phyloP scores from a whole-genome alignment of 2,113 vertebrate genomes.

The Tragelaphus strepsiceros region DNA sequence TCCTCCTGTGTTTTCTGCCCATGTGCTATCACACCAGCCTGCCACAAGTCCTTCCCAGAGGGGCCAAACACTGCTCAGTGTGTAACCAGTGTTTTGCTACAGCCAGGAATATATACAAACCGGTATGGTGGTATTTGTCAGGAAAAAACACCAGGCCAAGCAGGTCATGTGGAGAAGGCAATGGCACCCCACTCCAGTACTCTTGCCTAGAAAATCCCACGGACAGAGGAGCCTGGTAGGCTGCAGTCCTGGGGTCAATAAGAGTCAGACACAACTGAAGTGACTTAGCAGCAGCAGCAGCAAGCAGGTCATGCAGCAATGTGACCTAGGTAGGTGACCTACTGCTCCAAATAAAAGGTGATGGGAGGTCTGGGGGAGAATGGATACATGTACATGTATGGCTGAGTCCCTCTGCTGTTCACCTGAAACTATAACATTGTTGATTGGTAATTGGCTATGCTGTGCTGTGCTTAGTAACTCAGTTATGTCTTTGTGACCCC shows the following conservation, averaged over 20 bases:
- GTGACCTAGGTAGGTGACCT: background rate
- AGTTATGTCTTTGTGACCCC: background rate
- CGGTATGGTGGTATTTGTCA: fast-evolving
- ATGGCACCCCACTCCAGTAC: too few relatives aligned
- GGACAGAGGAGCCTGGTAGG: too few relatives aligned
- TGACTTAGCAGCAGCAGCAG: background rate
- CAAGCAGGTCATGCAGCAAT: background rate
- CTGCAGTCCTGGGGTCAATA: too few relatives aligned
- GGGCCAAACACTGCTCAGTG: background rate
- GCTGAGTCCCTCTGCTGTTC: background rate
- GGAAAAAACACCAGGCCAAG: background rate
- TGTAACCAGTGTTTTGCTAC: background rate
- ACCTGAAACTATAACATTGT: background rate
- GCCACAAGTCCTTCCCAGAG: background rate
- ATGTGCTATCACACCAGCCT: background rate
- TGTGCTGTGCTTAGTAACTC: background rate
- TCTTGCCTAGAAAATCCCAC: too few relatives aligned
- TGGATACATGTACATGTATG: background rate
- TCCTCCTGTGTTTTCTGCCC: background rate
- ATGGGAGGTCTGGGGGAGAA: background rate
- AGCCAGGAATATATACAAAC: background rate
- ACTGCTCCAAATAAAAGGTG: background rate
- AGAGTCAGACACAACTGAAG: too few relatives aligned
- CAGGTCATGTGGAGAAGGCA: background rate
- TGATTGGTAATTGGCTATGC: background rate